These are phyloP conservation scores for Proteles cristata DNA, from an alignment of 2,113 vertebrate genomes.

Conservation along the genomic window DNA sequence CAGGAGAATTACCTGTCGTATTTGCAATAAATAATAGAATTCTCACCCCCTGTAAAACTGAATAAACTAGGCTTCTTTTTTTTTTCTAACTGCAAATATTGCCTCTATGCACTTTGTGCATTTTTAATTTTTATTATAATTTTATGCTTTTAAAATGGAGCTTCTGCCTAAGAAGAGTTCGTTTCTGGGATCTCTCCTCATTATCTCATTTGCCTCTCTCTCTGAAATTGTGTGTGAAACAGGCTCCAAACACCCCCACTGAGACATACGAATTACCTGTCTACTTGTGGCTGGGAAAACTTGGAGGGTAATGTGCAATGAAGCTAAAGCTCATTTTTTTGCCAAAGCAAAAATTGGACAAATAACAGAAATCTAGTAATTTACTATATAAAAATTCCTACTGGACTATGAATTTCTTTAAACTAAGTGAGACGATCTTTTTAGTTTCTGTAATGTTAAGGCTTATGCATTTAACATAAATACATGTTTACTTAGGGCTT, in stretches of 20 bases:
- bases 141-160: constrained; percentile 72
- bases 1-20: constrained; percentile 41
- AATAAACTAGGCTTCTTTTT: background rate
- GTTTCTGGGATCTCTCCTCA: constrained; percentile 55
- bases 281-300: constrained; percentile 52
- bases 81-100: constrained; percentile 50
- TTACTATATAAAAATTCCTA: constrained; percentile 36
- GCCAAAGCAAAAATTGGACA: constrained; percentile 43
- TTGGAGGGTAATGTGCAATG: constrained; percentile 47
- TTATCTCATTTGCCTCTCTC: constrained; percentile 77
- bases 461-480: background rate
- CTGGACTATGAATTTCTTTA: constrained; percentile 31
- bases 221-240: constrained; percentile 70
- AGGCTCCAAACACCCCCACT: constrained; percentile 65
- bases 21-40: constrained; percentile 60
- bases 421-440: constrained; percentile 25
- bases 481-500: constrained; percentile 46
- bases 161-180: constrained; percentile 64
- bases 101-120: constrained; percentile 43
- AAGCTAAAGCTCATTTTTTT: constrained; percentile 36
- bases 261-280: constrained; percentile 76
- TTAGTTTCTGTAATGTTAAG: background rate
- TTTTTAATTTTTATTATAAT: constrained; percentile 72
- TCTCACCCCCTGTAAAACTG: background rate
- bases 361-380: constrained; percentile 26